Evolutionary conservation across 2,797 vertebrate genomes (phyloP).

Genomic region (Chaunax sp.): DNA sequence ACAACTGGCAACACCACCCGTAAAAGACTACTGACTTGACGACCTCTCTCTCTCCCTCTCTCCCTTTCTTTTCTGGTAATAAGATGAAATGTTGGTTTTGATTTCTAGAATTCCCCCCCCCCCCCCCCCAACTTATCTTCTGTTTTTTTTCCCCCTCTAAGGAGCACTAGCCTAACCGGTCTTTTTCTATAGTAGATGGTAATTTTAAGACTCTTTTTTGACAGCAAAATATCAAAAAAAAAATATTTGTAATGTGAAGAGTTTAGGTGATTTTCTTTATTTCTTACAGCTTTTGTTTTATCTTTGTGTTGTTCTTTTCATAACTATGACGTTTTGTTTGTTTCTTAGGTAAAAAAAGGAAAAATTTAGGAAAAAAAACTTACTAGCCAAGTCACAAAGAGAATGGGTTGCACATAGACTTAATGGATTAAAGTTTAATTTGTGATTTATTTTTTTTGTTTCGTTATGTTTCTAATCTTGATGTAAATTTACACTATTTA

Average conservation of each 20-base stretch:
- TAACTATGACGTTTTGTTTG: slow-evolving; percentile 85
- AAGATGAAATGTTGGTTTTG: slow-evolving; percentile 84
- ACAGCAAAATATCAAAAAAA: slow-evolving; percentile 82
- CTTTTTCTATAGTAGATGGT: slow-evolving; percentile 94
- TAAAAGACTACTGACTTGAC: slow-evolving; percentile 99
- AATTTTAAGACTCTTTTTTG: slow-evolving; percentile 92
- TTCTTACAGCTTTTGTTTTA: slow-evolving; percentile 87
- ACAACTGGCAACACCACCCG: slow-evolving; percentile 92
- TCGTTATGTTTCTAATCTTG: slow-evolving; percentile 94
- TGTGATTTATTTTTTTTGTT: slow-evolving; percentile 88
- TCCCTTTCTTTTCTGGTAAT: slow-evolving; percentile 84
- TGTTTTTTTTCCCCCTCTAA: slow-evolving; percentile 57
- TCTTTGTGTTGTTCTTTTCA: slow-evolving; percentile 83
- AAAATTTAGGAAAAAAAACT: slow-evolving; percentile 72
- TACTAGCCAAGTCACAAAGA: slow-evolving; percentile 95
- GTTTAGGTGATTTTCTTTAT: slow-evolving; percentile 81
- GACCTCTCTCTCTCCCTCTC: slow-evolving; percentile 53
- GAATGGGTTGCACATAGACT: slow-evolving; percentile 99
- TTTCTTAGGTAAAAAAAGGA: slow-evolving; percentile 89
- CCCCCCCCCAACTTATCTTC: slow-evolving; percentile 68
- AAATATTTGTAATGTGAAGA: slow-evolving; percentile 91
- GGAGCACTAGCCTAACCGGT: slow-evolving; percentile 92
- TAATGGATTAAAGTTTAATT: slow-evolving; percentile 97
- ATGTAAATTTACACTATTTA: slow-evolving; percentile 99
- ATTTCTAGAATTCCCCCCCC: slow-evolving; percentile 72